Conservation (phyloP, 2,888 invertebrate genomes). For the Notocelia uddmanniana region DNA sequence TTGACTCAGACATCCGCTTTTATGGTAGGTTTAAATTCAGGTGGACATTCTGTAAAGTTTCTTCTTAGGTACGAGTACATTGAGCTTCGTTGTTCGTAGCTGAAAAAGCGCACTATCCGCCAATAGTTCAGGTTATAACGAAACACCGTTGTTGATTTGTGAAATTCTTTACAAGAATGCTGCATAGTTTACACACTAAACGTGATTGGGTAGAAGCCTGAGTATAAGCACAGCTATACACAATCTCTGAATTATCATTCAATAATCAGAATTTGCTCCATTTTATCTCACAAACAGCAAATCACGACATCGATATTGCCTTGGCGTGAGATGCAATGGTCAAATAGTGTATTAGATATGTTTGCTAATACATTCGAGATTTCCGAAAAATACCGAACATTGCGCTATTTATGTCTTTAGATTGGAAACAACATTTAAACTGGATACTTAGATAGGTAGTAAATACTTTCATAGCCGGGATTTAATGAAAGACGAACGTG, state of each 20-base stretch:
- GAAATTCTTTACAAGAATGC: neutral
- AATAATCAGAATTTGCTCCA: neutral
- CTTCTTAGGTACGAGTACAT: slow-evolving; percentile 14
- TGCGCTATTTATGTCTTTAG: slow-evolving; percentile 27
- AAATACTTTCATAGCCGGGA: slow-evolving; percentile 18
- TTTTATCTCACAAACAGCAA: slow-evolving; percentile 8
- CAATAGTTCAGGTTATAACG: slow-evolving; percentile 13
- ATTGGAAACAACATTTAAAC: slow-evolving; percentile 9
- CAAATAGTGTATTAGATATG: slow-evolving; percentile 22
- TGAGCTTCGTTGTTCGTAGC: slow-evolving; percentile 25
- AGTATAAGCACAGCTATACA: neutral
- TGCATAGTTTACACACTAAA: neutral
- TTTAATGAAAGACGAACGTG: no score
- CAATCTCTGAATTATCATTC: neutral
- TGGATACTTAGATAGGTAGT: slow-evolving; percentile 12
- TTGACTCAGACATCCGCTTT: slow-evolving; percentile 15
- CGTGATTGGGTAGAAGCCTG: neutral
- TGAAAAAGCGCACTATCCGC: slow-evolving; percentile 35
- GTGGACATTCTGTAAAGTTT: slow-evolving; percentile 19
- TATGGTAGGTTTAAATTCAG: slow-evolving; percentile 25
- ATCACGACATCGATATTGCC: slow-evolving; percentile 1
- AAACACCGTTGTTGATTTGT: slow-evolving; percentile 8
- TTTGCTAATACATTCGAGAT: slow-evolving; percentile 25
- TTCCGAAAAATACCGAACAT: neutral
- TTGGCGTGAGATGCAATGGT: slow-evolving; percentile 22